Percentiles rank a stretch among this genome's conserved stretches.
Conservation (phyloP, 2,888 invertebrate species). For the Ophion obscuratus region DNA sequence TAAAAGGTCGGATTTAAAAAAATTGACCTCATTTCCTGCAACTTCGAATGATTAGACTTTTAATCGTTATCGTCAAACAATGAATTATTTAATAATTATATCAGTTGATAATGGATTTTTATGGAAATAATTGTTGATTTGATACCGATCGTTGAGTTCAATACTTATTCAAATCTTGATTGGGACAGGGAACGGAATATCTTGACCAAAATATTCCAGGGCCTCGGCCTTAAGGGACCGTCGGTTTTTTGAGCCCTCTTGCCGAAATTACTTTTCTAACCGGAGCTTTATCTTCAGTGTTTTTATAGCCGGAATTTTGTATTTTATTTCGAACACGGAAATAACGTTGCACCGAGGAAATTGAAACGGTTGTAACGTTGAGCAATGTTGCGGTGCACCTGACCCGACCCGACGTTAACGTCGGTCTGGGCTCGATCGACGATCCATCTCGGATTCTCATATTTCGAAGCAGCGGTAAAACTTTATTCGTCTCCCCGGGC, state of each 20-base stretch:
- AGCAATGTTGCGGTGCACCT: constrained; percentile 8
- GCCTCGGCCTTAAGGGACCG: neutral
- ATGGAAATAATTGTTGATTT: neutral
- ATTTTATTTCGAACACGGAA: constrained; percentile 27
- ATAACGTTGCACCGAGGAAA: constrained; percentile 26
- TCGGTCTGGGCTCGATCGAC: constrained; percentile 5
- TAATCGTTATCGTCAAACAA: neutral
- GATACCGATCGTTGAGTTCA: too few species aligned
- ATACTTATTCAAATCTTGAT: neutral
- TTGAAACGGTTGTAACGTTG: constrained; percentile 28
- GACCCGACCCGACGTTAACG: constrained; percentile 2
- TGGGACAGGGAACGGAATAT: neutral
- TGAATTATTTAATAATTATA: too few species aligned
- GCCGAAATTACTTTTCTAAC: neutral
- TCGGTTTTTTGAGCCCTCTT: neutral
- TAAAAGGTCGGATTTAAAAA: neutral
- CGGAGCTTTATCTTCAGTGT: constrained; percentile 3
- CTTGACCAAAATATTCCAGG: neutral
- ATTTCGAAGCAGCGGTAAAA: constrained; percentile 37
- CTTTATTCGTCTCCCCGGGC: constrained; percentile 39
- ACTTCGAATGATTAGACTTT: neutral
- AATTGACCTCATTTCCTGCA: neutral
- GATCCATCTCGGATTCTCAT: constrained; percentile 40
- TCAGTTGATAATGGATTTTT: neutral
- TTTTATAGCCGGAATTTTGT: constrained; percentile 8